A percentile compares a stretch with the other conserved stretches of the same genome.
Evolutionary conservation across 2,113 vertebrate genomes (phyloP).

Genomic region (Saguinus imperator): DNA sequence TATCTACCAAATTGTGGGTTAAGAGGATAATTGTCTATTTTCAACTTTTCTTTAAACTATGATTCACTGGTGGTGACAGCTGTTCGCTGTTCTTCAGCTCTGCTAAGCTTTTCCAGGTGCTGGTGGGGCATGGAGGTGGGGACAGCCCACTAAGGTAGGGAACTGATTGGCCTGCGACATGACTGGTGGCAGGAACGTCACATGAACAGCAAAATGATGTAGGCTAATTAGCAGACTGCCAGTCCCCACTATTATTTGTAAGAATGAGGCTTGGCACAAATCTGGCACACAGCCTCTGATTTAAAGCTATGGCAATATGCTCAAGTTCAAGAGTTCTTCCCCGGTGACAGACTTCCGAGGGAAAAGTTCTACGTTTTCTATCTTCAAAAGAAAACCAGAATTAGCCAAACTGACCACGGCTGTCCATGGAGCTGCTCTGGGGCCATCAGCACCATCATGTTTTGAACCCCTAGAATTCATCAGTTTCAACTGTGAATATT

Average conservation of each 20-base stretch:
- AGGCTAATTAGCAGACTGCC: background rate
- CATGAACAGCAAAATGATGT: background rate
- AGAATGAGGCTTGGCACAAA: background rate
- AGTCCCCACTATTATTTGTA: background rate
- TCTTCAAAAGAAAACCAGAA: conserved; percentile 7
- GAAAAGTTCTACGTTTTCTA: background rate
- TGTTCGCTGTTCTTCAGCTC: background rate
- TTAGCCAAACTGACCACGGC: background rate
- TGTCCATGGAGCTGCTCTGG: background rate
- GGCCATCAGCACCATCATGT: background rate
- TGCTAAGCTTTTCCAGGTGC: background rate
- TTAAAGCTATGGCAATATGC: background rate
- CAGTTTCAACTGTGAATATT: background rate
- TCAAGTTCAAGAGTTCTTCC: background rate
- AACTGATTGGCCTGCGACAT: background rate
- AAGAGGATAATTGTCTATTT: background rate
- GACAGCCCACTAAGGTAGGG: background rate
- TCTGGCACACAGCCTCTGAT: background rate
- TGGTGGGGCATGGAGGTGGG: background rate
- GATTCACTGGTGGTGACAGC: conserved; percentile 35
- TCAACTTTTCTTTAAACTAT: background rate
- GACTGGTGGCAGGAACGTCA: background rate
- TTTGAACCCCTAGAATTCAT: background rate
- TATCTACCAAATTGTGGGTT: background rate
- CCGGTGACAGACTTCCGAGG: background rate